Conservation (phyloP, 2,797 vertebrate genomes). For the Pseudochromis fuscus region DNA sequence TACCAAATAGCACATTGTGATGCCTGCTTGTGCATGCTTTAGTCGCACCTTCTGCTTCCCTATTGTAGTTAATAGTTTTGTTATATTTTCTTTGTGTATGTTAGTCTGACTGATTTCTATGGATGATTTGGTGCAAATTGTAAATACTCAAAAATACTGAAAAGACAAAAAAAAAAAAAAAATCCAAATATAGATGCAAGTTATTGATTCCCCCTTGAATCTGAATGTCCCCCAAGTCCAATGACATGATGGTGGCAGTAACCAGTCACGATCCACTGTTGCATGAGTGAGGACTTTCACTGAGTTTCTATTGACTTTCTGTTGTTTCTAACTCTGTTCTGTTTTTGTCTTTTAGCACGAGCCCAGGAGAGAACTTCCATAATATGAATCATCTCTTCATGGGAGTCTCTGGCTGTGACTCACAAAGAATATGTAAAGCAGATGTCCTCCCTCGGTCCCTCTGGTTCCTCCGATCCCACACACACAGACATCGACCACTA, state of each 20-base stretch:
- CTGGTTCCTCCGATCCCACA: slow-evolving; percentile 24
- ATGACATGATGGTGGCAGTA: slow-evolving; percentile 70
- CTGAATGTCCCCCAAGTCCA: slow-evolving; percentile 23
- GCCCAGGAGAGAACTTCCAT: slow-evolving; percentile 84
- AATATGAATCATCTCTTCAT: slow-evolving; percentile 78
- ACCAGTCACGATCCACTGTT: slow-evolving; percentile 82
- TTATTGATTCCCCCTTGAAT: slow-evolving; percentile 19
- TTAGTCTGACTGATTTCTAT: slow-evolving; percentile 24
- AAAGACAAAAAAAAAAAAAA: not conserved
- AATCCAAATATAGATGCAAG: slow-evolving; percentile 8
- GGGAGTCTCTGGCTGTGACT: slow-evolving; percentile 66
- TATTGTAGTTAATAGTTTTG: slow-evolving; percentile 23
- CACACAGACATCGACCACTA: slow-evolving; percentile 49
- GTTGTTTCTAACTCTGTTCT: slow-evolving; percentile 52
- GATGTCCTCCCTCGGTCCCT: slow-evolving; percentile 48
- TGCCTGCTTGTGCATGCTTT: slow-evolving; percentile 77
- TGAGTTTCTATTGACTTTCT: slow-evolving; percentile 31
- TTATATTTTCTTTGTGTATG: slow-evolving; percentile 41
- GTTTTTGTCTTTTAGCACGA: slow-evolving; percentile 76
- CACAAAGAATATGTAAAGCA: slow-evolving; percentile 68
- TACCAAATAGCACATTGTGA: slow-evolving; percentile 55
- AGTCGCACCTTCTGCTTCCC: slow-evolving; percentile 38
- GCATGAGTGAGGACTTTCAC: slow-evolving; percentile 80
- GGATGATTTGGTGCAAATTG: slow-evolving; percentile 23
- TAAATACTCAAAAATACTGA: slow-evolving; percentile 7